These are phyloP conservation scores for Drosophila murphyi DNA, from an alignment of 1,140 invertebrate genomes.

Conservation along the genomic window DNA sequence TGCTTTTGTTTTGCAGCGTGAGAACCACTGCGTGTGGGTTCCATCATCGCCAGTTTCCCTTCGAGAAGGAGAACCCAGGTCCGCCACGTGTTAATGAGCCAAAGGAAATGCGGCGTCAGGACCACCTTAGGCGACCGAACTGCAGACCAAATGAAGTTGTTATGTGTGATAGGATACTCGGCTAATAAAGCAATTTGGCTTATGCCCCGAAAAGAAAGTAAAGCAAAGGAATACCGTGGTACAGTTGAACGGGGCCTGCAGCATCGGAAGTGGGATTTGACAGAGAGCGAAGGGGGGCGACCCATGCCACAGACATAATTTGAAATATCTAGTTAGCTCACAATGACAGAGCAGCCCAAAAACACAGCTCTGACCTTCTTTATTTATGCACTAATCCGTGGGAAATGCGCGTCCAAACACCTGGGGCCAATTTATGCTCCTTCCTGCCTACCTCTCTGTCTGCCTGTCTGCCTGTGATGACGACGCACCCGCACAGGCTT, in stretches of 20 bases:
- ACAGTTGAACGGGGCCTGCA: background rate
- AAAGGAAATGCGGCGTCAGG: constrained; percentile 61
- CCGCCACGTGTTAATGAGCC: constrained; percentile 73
- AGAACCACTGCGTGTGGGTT: constrained; percentile 75
- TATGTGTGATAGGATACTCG: constrained; percentile 9
- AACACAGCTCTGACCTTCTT: constrained; percentile 70
- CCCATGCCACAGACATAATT: constrained; percentile 49
- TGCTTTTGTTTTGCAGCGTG: constrained; percentile 61
- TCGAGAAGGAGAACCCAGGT: background rate
- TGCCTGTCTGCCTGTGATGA: constrained; percentile 3
- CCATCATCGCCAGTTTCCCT: constrained; percentile 7
- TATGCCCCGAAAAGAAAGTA: constrained; percentile 29
- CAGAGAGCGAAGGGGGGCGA: constrained; percentile 24
- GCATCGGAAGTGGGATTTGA: constrained; percentile 18
- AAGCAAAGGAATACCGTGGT: constrained; percentile 1
- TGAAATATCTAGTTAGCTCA: constrained; percentile 75
- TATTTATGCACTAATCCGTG: constrained; percentile 81
- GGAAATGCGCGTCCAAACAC: constrained; percentile 71
- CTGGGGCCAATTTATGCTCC: constrained; percentile 76
- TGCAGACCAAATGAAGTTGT: constrained; percentile 44
- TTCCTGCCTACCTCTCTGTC: constrained; percentile 5
- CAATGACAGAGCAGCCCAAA: constrained; percentile 26
- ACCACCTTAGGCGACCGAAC: constrained; percentile 50
- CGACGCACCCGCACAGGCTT: constrained; percentile 53
- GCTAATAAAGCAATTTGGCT: constrained; percentile 69